phyloP scores from a whole-genome alignment of 1,140 invertebrate species.

The Nasonia vitripennis region DNA sequence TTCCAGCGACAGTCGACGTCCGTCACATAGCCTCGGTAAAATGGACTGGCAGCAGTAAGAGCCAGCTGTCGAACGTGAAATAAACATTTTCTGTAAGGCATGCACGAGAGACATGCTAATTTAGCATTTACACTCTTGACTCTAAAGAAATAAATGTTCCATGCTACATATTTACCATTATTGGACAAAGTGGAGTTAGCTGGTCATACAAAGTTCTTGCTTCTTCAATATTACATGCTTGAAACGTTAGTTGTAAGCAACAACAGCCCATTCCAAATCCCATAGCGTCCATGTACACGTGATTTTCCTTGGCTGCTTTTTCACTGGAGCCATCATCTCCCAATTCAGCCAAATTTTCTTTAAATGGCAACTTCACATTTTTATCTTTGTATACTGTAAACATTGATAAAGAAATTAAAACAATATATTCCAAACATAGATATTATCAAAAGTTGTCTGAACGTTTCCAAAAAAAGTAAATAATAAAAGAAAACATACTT shows the following conservation, averaged over 20 bases:
- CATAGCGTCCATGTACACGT: conserved; percentile 99
- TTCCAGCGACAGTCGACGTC: conserved; percentile 98
- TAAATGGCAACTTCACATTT: conserved; percentile 84
- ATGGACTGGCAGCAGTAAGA: conserved; percentile 95
- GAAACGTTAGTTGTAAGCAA: conserved; percentile 96
- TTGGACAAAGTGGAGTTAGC: conserved; percentile 96
- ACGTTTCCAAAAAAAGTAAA: not conserved
- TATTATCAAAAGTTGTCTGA: no score
- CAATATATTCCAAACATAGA: no score
- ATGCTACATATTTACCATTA: conserved; percentile 83
- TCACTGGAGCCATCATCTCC: conserved; percentile 83
- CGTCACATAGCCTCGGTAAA: conserved; percentile 94
- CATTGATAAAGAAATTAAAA: not conserved
- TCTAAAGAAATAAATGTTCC: conserved; percentile 28
- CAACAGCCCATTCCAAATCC: conserved; percentile 99
- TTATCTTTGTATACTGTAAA: conserved; percentile 91
- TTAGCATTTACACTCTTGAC: conserved; percentile 39
- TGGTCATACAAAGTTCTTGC: conserved; percentile 98
- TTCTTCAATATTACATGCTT: conserved; percentile 97
- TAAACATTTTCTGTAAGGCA: conserved; percentile 65
- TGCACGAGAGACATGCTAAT: conserved; percentile 57
- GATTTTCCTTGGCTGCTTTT: conserved; percentile 84
- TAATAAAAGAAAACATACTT: conserved; percentile 76
- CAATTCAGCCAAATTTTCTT: conserved; percentile 81
- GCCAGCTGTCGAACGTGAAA: conserved; percentile 83